phyloP scores from a whole-genome alignment of 2,888 invertebrate genomes.

The Pachymerium ferrugineum region DNA sequence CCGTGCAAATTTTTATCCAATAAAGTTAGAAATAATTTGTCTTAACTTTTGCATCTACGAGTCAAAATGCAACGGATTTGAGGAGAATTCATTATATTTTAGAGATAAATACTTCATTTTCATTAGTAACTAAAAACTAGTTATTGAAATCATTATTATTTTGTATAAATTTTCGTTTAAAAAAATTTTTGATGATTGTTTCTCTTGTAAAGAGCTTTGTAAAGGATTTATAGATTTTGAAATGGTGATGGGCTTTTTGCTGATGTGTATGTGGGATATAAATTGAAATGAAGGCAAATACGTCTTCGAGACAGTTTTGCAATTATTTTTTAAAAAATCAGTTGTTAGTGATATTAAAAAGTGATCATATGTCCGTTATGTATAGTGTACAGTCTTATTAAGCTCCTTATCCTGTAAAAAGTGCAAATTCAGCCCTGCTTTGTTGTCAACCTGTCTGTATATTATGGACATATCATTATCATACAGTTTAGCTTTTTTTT shows the following conservation, averaged over 20 bases:
- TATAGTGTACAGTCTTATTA: slow-evolving; percentile 17
- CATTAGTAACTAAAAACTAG: too few species aligned
- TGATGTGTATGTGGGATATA: not conserved
- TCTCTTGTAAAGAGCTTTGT: not conserved
- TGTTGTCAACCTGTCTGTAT: slow-evolving; percentile 20
- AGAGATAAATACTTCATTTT: too few species aligned
- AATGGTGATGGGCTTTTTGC: not conserved
- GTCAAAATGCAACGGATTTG: too few species aligned
- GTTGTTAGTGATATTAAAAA: slow-evolving; percentile 4
- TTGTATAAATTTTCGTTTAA: not conserved
- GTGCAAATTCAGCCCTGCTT: not conserved
- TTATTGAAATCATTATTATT: too few species aligned
- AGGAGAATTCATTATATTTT: too few species aligned
- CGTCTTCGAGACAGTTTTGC: not conserved
- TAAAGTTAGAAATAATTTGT: too few species aligned
- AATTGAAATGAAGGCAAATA: slow-evolving; percentile 4
- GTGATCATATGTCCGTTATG: not conserved
- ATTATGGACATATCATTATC: slow-evolving; percentile 14
- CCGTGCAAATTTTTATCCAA: not conserved
- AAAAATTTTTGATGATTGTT: not conserved
- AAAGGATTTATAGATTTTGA: slow-evolving; percentile 10
- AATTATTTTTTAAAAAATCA: not conserved
- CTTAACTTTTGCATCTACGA: too few species aligned
- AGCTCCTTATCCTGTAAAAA: not conserved
- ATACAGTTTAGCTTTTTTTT: not conserved